Evolutionary conservation across 1,140 invertebrate genomes (phyloP).

Genomic region (Thaumatotibia leucotreta): DNA sequence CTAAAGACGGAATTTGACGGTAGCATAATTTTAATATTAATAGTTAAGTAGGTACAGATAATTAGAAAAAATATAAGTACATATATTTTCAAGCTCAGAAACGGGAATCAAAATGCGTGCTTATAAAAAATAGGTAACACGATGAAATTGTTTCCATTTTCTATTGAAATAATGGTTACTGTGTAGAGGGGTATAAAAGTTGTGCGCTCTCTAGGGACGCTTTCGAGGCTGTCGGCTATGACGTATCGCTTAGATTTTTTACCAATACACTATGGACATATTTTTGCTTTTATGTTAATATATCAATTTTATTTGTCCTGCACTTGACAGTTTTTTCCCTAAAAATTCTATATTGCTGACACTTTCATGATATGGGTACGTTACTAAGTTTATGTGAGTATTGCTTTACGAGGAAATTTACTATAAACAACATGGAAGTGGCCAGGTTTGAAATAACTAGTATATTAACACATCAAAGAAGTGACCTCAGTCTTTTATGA

Average conservation of each 20-base stretch:
- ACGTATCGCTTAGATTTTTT: conserved; percentile 70
- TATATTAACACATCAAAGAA: no score
- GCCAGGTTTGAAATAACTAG: no score
- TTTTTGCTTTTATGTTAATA: conserved; percentile 74
- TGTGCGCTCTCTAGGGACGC: conserved; percentile 58
- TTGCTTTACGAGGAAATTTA: background rate
- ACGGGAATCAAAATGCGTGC: background rate
- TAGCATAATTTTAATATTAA: no score
- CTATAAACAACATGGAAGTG: background rate
- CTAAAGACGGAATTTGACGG: no score
- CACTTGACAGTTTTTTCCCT: conserved; percentile 40
- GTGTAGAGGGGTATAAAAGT: conserved; percentile 39
- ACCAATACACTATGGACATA: conserved; percentile 63
- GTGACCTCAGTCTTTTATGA: no score
- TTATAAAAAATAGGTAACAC: background rate
- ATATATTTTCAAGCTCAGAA: background rate
- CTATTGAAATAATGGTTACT: conserved; percentile 16
- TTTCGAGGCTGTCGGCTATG: conserved; percentile 63
- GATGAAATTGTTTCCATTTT: background rate
- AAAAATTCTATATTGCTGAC: conserved; percentile 33
- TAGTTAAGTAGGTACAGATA: no score
- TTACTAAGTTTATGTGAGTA: background rate
- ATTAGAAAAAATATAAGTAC: no score
- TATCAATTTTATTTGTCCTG: conserved; percentile 66
- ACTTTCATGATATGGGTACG: conserved; percentile 32